Percentiles rank a stretch among this genome's conserved stretches.
Conservation (phyloP, 1,140 invertebrate species). For the Chionoecetes opilio region DNA sequence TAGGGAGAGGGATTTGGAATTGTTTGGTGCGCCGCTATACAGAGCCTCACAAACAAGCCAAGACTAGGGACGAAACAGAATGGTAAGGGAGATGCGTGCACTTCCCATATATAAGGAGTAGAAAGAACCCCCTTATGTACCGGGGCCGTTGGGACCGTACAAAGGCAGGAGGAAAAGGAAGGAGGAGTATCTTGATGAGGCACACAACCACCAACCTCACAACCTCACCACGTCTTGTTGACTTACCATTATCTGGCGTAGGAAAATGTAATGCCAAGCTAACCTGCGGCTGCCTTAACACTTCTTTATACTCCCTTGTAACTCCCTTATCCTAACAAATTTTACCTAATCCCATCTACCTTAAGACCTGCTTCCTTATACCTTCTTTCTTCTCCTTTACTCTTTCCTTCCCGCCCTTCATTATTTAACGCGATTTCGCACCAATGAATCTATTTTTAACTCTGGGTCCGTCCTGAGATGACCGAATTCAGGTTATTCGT, state of each 20-base stretch:
- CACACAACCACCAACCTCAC: background rate
- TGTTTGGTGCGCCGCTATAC: background rate
- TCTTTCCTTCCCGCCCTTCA: background rate
- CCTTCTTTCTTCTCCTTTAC: background rate
- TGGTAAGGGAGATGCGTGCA: background rate
- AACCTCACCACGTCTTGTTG: background rate
- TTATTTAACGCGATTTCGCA: too few species aligned
- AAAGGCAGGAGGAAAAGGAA: background rate
- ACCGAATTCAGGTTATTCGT: too few species aligned
- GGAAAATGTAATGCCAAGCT: slow-evolving; percentile 19
- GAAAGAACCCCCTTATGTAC: background rate
- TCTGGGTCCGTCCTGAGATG: too few species aligned
- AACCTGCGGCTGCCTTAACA: background rate
- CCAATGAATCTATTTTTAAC: too few species aligned
- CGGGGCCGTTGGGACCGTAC: background rate
- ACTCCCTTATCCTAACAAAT: background rate
- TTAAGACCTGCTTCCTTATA: background rate
- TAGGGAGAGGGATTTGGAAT: background rate
- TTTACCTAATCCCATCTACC: background rate
- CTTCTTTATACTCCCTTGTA: too few species aligned
- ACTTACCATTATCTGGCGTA: slow-evolving; percentile 29
- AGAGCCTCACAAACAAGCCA: background rate
- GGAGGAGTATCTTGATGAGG: background rate
- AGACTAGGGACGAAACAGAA: background rate
- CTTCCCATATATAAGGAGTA: background rate